A percentile compares a stretch with the other conserved stretches of the same genome.
These are phyloP conservation scores for Tupaia chinensis DNA, from an alignment of 2,113 vertebrate genomes.

Conservation along the genomic window DNA sequence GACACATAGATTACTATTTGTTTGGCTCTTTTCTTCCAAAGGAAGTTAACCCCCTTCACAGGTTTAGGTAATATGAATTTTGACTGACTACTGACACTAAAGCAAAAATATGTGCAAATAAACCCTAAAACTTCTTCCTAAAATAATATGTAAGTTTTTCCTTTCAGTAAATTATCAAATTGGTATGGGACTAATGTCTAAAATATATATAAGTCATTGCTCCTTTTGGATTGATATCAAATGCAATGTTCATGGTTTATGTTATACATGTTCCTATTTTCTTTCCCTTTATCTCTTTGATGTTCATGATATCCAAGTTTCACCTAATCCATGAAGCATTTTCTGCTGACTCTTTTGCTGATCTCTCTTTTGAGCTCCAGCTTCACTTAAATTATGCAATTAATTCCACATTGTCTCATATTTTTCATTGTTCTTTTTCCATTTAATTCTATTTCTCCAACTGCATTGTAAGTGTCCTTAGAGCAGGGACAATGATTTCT, in stretches of 20 bases:
- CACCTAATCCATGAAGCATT: background rate
- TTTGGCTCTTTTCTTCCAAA: background rate
- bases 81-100: background rate
- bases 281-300: background rate
- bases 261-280: background rate
- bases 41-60: background rate
- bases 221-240: background rate
- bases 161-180: conserved; percentile 5
- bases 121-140: background rate
- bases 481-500: background rate
- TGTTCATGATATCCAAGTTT: background rate
- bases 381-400: background rate
- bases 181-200: background rate
- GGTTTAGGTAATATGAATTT: background rate
- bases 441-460: background rate
- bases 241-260: background rate
- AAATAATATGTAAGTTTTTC: background rate
- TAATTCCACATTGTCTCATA: conserved; percentile 13
- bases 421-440: conserved; percentile 2
- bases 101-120: conserved; percentile 7
- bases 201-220: background rate
- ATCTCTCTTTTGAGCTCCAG: background rate
- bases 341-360: background rate
- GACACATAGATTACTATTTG: background rate
- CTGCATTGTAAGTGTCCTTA: background rate